These are phyloP conservation scores for Zaprionus lachaisei DNA, from an alignment of 1,140 invertebrate species.

Conservation along the genomic window DNA sequence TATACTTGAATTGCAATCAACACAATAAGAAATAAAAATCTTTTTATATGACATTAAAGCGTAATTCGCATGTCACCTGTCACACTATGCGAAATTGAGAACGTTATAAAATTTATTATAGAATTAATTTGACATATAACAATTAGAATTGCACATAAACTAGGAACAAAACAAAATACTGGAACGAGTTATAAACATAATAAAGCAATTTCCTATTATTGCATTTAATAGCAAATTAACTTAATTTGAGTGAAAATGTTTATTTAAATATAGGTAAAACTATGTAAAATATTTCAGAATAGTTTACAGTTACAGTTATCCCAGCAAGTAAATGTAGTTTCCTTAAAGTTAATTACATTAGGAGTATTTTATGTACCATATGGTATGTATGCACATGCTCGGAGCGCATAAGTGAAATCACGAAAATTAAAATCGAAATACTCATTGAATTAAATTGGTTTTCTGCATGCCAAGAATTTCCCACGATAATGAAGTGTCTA, in stretches of 20 bases:
- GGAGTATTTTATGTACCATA: not conserved
- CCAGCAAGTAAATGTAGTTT: too few relatives aligned
- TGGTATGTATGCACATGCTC: not conserved
- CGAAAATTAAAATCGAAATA: constrained; percentile 4
- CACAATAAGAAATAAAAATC: constrained; percentile 44
- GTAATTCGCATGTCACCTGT: constrained; percentile 17
- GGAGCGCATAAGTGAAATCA: not conserved
- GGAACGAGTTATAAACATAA: not conserved
- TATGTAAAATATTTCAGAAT: too few relatives aligned
- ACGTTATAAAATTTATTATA: not conserved
- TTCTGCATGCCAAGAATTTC: constrained; percentile 42
- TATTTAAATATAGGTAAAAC: not conserved
- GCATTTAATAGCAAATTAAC: not conserved
- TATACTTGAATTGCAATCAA: constrained; percentile 24
- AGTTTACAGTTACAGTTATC: too few relatives aligned
- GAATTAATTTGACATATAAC: not conserved
- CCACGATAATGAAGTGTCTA: constrained; percentile 54
- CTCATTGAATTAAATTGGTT: constrained; percentile 17
- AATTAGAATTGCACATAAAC: not conserved
- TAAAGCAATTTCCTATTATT: not conserved
- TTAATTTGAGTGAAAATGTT: not conserved
- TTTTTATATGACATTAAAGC: constrained; percentile 53
- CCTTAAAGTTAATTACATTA: not conserved
- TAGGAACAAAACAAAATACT: not conserved
- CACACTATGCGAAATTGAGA: not conserved